phyloP scores from a whole-genome alignment of 2,113 vertebrate species.

The Pandion haliaetus region DNA sequence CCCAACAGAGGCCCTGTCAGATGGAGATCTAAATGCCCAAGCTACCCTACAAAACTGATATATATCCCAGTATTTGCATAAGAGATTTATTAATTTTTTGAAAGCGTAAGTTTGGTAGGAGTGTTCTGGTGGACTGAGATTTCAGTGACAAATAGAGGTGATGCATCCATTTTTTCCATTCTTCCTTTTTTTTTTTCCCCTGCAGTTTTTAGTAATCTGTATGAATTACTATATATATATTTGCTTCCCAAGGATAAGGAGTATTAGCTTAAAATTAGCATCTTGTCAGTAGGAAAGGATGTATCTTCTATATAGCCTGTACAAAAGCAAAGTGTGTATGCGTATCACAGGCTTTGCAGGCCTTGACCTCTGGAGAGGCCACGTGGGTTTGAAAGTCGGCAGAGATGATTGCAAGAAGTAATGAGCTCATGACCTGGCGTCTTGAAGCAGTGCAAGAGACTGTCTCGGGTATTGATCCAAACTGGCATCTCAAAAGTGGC shows the following conservation, averaged over 20 bases:
- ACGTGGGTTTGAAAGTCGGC: not conserved
- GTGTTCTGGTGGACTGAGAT: not conserved
- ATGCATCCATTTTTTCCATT: not conserved
- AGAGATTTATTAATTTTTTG: not conserved
- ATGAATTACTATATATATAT: not conserved
- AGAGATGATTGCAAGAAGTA: not conserved
- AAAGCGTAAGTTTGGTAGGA: not conserved
- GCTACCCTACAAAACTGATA: not conserved
- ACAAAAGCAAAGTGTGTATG: not conserved
- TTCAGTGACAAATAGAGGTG: not conserved
- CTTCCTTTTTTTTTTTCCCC: no score
- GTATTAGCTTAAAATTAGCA: not conserved
- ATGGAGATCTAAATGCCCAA: not conserved
- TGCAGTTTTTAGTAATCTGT: not conserved
- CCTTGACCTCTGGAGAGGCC: not conserved
- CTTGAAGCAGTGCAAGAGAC: not conserved
- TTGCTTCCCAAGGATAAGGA: not conserved
- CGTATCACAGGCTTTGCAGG: not conserved
- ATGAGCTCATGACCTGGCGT: not conserved
- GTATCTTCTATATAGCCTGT: not conserved
- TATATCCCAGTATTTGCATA: not conserved
- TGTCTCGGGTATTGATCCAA: not conserved
- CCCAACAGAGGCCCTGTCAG: not conserved
- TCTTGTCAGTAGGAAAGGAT: not conserved
- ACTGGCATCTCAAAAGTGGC: not conserved